phyloP scores from a whole-genome alignment of 2,113 vertebrate species.

The Gopherus evgoodei region DNA sequence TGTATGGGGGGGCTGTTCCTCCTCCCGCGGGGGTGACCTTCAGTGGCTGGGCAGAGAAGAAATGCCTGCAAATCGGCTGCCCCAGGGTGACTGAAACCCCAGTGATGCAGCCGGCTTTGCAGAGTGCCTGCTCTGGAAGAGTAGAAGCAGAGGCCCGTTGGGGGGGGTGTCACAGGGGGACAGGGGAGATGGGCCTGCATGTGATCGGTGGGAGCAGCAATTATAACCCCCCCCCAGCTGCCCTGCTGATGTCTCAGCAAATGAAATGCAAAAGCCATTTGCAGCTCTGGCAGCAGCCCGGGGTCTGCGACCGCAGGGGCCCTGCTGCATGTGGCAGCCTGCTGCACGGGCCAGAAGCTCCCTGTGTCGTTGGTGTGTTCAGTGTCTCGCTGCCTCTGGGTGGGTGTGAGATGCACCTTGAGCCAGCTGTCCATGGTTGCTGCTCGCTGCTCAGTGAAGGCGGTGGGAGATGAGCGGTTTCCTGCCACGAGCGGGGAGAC shows the following conservation, averaged over 20 bases:
- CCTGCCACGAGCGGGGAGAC: neutral
- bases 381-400: neutral
- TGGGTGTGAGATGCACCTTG: neutral
- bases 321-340: fast-evolving
- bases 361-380: no score
- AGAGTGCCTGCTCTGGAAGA: neutral
- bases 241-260: neutral
- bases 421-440: neutral
- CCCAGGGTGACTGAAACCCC: fast-evolving
- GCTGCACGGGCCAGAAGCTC: neutral
- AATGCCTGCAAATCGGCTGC: fast-evolving
- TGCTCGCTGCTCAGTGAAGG: neutral
- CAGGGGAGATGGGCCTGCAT: neutral
- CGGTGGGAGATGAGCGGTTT: neutral
- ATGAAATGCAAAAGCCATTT: neutral
- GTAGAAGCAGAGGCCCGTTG: neutral
- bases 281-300: neutral
- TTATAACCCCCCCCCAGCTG: neutral
- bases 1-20: no score
- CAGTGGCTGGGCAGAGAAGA: neutral
- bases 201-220: neutral
- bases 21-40: no score
- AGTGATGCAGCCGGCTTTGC: neutral
- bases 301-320: neutral
- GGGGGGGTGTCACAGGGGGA: neutral